phyloP scores from a whole-genome alignment of 2,113 vertebrate genomes.

The Pollimyrus isidori region DNA sequence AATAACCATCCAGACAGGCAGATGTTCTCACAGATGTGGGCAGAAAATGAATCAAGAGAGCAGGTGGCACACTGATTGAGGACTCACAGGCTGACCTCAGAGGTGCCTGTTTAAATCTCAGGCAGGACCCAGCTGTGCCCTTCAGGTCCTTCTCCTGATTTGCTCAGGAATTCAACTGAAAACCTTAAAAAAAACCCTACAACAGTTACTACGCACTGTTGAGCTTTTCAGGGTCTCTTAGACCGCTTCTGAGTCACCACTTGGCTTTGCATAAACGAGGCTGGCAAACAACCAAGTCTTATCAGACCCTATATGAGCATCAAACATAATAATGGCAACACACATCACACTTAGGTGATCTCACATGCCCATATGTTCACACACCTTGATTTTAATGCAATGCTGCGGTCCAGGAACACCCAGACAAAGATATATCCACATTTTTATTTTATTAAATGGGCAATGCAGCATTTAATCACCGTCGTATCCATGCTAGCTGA shows the following conservation, averaged over 20 bases:
- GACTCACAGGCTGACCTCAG: neutral
- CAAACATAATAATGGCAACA: neutral
- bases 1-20: neutral
- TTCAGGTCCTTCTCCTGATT: neutral
- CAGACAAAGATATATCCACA: neutral
- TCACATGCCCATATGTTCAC: neutral
- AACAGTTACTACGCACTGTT: neutral
- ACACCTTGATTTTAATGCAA: neutral
- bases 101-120: neutral
- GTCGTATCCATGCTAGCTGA: neutral
- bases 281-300: neutral
- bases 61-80: neutral
- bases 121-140: neutral
- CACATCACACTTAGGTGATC: neutral
- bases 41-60: neutral
- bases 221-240: neutral
- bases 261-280: neutral
- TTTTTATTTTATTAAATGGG: neutral
- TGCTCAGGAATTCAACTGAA: neutral
- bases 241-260: neutral
- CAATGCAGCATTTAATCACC: neutral
- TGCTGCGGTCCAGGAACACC: neutral
- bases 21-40: neutral
- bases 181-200: neutral
- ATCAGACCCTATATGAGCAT: neutral